Conservation (phyloP, 2,797 vertebrate species). For the Morelia viridis region DNA sequence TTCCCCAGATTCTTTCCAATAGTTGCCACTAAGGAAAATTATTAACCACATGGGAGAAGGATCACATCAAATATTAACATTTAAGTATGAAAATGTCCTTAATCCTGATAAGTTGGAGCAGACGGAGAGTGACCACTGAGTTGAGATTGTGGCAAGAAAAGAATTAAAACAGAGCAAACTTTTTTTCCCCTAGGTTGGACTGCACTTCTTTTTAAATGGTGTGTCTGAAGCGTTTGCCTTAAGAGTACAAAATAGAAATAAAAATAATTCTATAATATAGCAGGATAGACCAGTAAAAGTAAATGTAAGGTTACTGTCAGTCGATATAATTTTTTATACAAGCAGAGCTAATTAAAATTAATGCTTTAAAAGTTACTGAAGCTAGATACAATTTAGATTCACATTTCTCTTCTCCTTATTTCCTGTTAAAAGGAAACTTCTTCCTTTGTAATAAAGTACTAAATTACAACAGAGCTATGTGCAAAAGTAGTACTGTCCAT, state of each 20-base stretch:
- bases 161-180: neutral
- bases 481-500: neutral
- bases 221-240: neutral
- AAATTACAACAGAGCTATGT: neutral
- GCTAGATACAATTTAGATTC: neutral
- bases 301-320: neutral
- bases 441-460: neutral
- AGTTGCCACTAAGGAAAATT: no score
- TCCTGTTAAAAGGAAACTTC: neutral
- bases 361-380: neutral
- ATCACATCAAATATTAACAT: neutral
- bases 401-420: neutral
- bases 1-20: no score
- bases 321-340: neutral
- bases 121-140: neutral
- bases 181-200: neutral
- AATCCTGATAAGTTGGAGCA: neutral
- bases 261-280: neutral
- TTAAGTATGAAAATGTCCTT: neutral
- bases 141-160: neutral
- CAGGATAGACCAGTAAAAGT: neutral
- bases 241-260: neutral
- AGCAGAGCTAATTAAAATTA: neutral
- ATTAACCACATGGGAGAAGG: no score
- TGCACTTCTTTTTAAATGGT: neutral